A percentile compares a stretch with the other conserved stretches of the same genome.
These are phyloP conservation scores for Colaptes auratus DNA, from an alignment of 2,113 vertebrate species.

Conservation along the genomic window DNA sequence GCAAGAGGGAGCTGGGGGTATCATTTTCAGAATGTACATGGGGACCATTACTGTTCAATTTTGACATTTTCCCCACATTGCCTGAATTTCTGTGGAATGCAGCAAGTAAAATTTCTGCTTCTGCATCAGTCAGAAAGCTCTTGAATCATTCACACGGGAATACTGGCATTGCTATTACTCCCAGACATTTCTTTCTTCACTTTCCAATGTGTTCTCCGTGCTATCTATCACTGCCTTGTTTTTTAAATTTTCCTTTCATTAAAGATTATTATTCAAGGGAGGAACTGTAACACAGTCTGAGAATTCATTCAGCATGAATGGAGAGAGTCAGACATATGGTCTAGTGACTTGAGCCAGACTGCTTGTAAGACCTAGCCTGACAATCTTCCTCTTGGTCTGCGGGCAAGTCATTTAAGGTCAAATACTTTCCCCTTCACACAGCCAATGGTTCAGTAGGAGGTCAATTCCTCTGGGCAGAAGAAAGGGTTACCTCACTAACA, in stretches of 20 bases:
- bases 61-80: not conserved
- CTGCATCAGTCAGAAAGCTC: not conserved
- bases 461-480: not conserved
- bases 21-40: not conserved
- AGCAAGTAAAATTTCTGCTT: not conserved
- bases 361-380: not conserved
- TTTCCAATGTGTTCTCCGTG: slow-evolving; percentile 56
- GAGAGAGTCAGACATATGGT: not conserved
- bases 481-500: not conserved
- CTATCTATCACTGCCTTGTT: slow-evolving; percentile 55
- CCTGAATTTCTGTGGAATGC: not conserved
- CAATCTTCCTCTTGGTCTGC: not conserved
- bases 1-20: not conserved
- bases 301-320: slow-evolving; percentile 45
- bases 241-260: slow-evolving; percentile 66
- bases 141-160: slow-evolving; percentile 25
- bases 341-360: not conserved
- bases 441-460: not conserved
- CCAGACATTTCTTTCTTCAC: slow-evolving; percentile 67
- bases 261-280: slow-evolving; percentile 36
- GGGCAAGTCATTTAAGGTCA: slow-evolving; percentile 22
- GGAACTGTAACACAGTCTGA: slow-evolving; percentile 28
- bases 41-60: not conserved
- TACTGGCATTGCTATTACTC: not conserved
- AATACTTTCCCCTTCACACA: not conserved